Percentiles rank a stretch among this genome's conserved stretches.
Conservation (phyloP, 1,140 invertebrate genomes). For the Eciton burchellii region DNA sequence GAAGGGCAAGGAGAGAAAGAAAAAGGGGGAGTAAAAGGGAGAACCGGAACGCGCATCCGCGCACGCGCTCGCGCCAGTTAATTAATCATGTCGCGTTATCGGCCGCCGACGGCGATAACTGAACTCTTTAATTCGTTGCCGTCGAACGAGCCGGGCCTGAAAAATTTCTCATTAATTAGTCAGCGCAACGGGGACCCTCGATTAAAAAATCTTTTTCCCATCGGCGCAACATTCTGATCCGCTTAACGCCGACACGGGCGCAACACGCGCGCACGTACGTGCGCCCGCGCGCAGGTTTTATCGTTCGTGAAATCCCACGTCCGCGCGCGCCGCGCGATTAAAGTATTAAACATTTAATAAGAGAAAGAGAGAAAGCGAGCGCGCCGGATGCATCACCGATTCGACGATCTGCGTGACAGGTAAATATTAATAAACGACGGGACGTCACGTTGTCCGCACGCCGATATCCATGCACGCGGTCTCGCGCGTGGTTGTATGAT, state of each 20-base stretch:
- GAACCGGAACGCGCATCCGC: background rate
- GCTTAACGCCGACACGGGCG: slow-evolving; percentile 13
- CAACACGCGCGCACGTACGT: background rate
- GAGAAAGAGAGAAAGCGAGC: background rate
- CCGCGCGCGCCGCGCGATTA: slow-evolving; percentile 57
- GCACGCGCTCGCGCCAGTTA: slow-evolving; percentile 15
- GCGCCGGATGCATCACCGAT: slow-evolving; percentile 37
- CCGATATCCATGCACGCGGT: slow-evolving; percentile 13
- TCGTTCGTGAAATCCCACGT: slow-evolving; percentile 26
- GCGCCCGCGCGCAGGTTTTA: background rate
- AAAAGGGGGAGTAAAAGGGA: background rate
- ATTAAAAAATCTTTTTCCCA: slow-evolving; percentile 61
- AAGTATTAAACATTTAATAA: slow-evolving; percentile 74
- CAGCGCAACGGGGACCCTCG: slow-evolving; percentile 32
- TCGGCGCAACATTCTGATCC: slow-evolving; percentile 29
- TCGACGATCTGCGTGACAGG: slow-evolving; percentile 33
- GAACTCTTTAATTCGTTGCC: slow-evolving; percentile 65
- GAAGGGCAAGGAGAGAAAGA: slow-evolving; percentile 8
- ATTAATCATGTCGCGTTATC: slow-evolving; percentile 61
- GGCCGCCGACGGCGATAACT: slow-evolving; percentile 1
- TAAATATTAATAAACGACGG: slow-evolving; percentile 63
- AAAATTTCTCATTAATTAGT: slow-evolving; percentile 68
- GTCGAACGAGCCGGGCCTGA: slow-evolving; percentile 8
- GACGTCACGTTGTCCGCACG: background rate
- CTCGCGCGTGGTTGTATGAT: background rate